phyloP scores from a whole-genome alignment of 2,888 invertebrate genomes.

The Furcula furcula region DNA sequence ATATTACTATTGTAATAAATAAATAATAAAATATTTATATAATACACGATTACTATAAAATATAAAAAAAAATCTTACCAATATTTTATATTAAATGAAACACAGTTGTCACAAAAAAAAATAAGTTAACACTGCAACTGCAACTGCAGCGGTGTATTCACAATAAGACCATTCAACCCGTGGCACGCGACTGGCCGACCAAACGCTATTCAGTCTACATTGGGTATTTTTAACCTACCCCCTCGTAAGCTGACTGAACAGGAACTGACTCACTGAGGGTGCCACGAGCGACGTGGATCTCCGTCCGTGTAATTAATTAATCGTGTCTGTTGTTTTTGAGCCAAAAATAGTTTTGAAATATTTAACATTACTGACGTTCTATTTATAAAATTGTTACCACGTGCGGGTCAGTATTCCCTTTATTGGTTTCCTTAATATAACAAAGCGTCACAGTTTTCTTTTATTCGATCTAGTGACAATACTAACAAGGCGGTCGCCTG shows the following conservation, averaged over 20 bases:
- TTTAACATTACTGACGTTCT: neutral
- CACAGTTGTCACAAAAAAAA: neutral
- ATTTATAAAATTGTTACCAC: neutral
- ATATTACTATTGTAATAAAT: too few relatives aligned
- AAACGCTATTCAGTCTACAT: constrained; percentile 34
- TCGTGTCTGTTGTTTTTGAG: constrained; percentile 29
- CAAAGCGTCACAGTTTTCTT: too few relatives aligned
- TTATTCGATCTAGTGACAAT: too few relatives aligned
- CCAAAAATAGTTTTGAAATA: constrained; percentile 20
- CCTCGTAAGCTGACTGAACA: constrained; percentile 44
- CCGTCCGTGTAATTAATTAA: constrained; percentile 32
- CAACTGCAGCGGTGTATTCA: constrained; percentile 7
- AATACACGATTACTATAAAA: too few relatives aligned
- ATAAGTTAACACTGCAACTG: neutral
- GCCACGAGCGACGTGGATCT: constrained; percentile 29
- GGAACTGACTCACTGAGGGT: constrained; percentile 42
- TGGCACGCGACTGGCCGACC: constrained; percentile 44
- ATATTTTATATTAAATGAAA: neutral
- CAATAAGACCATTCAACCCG: constrained; percentile 23
- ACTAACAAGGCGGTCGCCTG: too few relatives aligned
- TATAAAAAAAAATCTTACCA: too few relatives aligned
- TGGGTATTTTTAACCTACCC: constrained; percentile 69
- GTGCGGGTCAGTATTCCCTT: neutral
- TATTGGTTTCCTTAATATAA: too few relatives aligned
- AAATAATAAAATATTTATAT: too few relatives aligned